Evolutionary conservation across 2,888 invertebrate species (phyloP), one percentile per base, ranked within the genome.

Genomic region (Ganaspis brasiliensis): DNA sequence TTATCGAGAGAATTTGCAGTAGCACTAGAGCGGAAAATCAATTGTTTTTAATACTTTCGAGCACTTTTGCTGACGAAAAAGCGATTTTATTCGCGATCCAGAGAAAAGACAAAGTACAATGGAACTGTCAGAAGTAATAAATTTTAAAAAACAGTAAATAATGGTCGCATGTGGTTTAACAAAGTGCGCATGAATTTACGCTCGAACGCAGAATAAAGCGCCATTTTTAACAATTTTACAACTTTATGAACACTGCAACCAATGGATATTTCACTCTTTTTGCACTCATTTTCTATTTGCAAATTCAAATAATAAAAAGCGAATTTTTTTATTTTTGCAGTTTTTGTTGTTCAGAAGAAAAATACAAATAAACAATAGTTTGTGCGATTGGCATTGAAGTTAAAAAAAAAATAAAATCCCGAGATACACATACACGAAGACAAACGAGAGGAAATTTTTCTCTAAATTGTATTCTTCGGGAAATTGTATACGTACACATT

Each of bases 61-160:
- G 9, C 4, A 21, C 9, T 14, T 12, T 26, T 19, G 26, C 56
- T 24, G 14, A 56, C 24, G 24, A 56, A 56, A 56, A 56, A 56
- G 19, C 56, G 14, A 14, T 56, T 56, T 56, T 56, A 56, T 26
- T 56, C 56, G 24, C 56, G 5, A 24, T 56, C 24, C 56, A 21
- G 26, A 56, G 24, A 26, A 56, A 21, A 26, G 56, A 56, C 24
- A 24, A 56, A 21, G 49, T 56, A 56, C 56, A 56, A 56, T 56
- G 56, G 24, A 26, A 21, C 56, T 56, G 56, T 56, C 56, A 56
- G 56, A 21, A 56, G 56, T 26, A 56, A 56, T 56, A 56, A 26
- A 56, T 56, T 56, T 3, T 24, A 56, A 12, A 56, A 56, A 56
- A 56, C 56, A 56, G 56, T 56, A 56, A 56, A 56, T 56, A 56